Evolutionary conservation across 2,888 invertebrate species (phyloP).

Genomic region (Nephrocerus scutellatus): DNA sequence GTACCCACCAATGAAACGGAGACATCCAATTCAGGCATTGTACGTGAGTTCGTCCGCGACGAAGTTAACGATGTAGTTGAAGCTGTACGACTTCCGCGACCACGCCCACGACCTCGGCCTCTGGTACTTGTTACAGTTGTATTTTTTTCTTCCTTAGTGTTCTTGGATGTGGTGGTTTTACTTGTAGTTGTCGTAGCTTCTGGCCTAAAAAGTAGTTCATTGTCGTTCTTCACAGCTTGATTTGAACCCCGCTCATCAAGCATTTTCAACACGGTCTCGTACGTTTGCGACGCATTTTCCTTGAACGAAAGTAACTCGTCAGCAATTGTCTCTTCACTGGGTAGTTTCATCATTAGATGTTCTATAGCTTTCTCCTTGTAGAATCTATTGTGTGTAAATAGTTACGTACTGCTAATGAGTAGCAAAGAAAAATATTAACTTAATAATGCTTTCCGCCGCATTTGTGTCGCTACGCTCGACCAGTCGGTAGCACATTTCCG

Average conservation of each 20-base stretch:
- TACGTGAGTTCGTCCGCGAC: too few species aligned
- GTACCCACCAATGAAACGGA: constrained; percentile 24
- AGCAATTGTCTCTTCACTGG: constrained; percentile 49
- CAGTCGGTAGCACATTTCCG: constrained; percentile 63
- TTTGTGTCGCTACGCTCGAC: constrained; percentile 58
- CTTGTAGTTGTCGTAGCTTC: constrained; percentile 6
- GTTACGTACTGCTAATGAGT: not conserved
- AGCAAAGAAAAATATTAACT: constrained; percentile 42
- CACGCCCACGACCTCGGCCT: constrained; percentile 25
- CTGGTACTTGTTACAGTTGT: constrained; percentile 11
- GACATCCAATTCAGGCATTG: constrained; percentile 28
- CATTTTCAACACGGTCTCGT: constrained; percentile 34
- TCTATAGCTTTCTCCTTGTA: constrained; percentile 51
- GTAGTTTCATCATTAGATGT: constrained; percentile 49
- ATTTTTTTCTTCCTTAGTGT: constrained; percentile 2
- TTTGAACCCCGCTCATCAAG: constrained; percentile 26
- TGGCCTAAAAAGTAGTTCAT: constrained; percentile 4
- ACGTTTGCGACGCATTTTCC: constrained; percentile 27
- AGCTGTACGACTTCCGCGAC: constrained; percentile 19
- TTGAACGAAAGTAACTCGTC: constrained; percentile 49
- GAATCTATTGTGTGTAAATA: constrained; percentile 35
- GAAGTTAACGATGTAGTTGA: constrained; percentile 5
- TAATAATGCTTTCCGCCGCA: constrained; percentile 51
- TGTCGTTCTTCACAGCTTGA: constrained; percentile 9
- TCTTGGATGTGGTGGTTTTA: constrained; percentile 5